These are phyloP conservation scores for Bombus sylvicola DNA, from an alignment of 1,140 invertebrate genomes.

Conservation along the genomic window DNA sequence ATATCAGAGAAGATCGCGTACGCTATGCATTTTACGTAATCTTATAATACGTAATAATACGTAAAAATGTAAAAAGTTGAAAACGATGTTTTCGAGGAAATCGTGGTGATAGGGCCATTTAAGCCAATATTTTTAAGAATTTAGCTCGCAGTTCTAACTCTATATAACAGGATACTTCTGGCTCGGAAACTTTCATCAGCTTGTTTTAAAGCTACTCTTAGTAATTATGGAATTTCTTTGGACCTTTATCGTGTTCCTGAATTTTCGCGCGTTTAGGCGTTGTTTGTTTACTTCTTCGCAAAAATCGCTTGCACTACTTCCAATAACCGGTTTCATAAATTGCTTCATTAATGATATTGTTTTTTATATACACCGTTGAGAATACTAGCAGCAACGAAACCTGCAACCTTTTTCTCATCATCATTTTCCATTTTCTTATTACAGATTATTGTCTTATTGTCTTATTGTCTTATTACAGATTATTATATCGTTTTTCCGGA, in stretches of 20 bases:
- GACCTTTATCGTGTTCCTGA: not conserved
- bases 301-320: not conserved
- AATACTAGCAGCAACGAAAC: not conserved
- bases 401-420: no score
- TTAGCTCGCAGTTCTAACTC: not conserved
- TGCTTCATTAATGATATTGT: not conserved
- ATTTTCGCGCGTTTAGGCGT: not conserved
- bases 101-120: not conserved
- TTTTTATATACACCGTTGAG: not conserved
- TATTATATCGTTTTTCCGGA: not conserved
- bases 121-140: not conserved
- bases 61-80: not conserved
- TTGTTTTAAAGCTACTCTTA: not conserved
- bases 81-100: not conserved
- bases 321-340: not conserved
- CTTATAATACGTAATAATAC: not conserved
- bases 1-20: no score
- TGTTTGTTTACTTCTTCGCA: not conserved
- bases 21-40: not conserved
- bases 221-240: not conserved
- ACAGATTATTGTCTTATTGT: not conserved
- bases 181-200: not conserved
- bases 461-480: no score
- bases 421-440: not conserved
- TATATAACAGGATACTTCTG: not conserved